Conservation (phyloP, 2,113 vertebrate species). For the Pangasianodon hypophthalmus region DNA sequence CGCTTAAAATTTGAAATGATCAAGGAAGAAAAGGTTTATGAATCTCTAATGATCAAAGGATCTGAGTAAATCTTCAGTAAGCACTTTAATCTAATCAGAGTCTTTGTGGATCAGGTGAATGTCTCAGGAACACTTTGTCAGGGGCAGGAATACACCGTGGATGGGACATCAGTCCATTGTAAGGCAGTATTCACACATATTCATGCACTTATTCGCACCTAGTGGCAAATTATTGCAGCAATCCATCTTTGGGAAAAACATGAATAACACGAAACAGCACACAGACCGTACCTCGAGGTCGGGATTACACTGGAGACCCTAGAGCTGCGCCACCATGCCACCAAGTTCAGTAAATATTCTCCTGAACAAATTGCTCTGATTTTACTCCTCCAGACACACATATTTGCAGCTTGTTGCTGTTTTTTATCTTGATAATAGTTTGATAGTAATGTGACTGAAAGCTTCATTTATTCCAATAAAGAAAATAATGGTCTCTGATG, state of each 20-base stretch:
- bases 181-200: background rate
- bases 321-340: background rate
- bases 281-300: background rate
- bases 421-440: background rate
- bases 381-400: background rate
- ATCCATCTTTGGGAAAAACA: no score
- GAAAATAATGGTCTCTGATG: conserved; percentile 16
- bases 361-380: background rate
- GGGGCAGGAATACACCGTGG: background rate
- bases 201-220: background rate
- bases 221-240: no score
- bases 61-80: background rate
- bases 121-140: background rate
- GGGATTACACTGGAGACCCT: background rate
- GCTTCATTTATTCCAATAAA: conserved; percentile 14
- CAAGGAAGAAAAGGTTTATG: background rate
- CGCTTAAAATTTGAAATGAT: background rate
- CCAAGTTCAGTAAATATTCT: background rate
- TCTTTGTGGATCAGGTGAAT: background rate
- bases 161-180: background rate
- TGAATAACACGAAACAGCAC: background rate
- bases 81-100: background rate
- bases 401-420: background rate
- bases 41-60: background rate
- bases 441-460: background rate